Evolutionary conservation across 2,113 vertebrate genomes (phyloP).

Genomic region (Nibea albiflora): DNA sequence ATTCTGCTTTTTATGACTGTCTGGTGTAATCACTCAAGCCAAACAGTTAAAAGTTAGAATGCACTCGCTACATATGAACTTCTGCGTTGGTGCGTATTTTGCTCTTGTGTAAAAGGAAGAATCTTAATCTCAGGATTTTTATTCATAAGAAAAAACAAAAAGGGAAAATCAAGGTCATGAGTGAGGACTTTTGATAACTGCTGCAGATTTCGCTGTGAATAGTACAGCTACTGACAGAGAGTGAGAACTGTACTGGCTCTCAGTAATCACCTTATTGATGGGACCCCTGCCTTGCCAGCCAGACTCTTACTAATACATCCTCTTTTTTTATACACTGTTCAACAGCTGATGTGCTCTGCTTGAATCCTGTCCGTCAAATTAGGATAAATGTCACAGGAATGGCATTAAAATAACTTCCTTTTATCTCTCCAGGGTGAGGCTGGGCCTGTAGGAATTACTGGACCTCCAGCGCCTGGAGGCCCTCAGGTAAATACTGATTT

Average conservation of each 20-base stretch:
- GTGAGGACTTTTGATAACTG: neutral
- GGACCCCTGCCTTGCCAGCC: neutral
- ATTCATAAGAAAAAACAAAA: no score
- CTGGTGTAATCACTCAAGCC: no score
- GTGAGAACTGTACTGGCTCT: constrained; percentile 5
- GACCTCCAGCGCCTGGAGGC: constrained; percentile 70
- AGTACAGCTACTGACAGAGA: neutral
- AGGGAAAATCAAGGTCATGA: neutral
- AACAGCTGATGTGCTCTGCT: constrained; percentile 1
- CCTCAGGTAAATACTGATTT: constrained; percentile 66
- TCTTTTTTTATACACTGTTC: neutral
- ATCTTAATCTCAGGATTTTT: neutral
- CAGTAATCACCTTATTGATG: constrained; percentile 10
- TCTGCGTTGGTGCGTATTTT: neutral
- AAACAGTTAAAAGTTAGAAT: no score
- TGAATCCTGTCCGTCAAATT: constrained; percentile 6
- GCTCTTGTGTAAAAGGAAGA: neutral
- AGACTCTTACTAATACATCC: neutral
- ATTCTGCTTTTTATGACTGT: no score
- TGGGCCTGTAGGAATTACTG: constrained; percentile 60
- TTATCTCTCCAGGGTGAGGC: constrained; percentile 69
- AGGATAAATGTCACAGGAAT: neutral
- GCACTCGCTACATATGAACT: no score
- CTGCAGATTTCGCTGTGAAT: neutral
- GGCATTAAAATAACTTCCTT: neutral